Base-by-base conservation (phyloP, 2,888 invertebrate species). In the Gastrophysa polygoni region DNA sequence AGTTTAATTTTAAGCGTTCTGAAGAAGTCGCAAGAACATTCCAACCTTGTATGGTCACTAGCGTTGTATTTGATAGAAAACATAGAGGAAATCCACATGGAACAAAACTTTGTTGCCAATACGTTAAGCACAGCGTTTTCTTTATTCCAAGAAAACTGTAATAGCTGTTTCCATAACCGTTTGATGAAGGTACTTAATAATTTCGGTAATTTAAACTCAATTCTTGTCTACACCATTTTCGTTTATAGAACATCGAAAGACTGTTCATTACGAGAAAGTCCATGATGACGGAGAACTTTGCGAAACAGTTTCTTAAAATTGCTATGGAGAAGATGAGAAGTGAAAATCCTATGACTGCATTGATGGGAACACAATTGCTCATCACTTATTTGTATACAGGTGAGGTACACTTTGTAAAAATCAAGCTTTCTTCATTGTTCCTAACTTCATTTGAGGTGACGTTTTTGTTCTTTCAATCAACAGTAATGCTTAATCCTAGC, bases 341-440 rank as follows among this genome's bases (percentile, higher is more conserved):
- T 74, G 86, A 88, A 52, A 90, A 89, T 80, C 89, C 91, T 50
- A 83, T 86, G 72, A 84, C 87, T 73, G 88, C 91, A 52, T 82
- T 92, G 69, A 87, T 90, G 65, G 90, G 91, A 11, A 81, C 91
- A 67, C 91, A 91, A 77, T 83, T 93, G 59, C 85, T 93, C 71
- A 82, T 92, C 67, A 89, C 90, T 47, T 91, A 91, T 77, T 91
- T 93, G 86, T 93, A 93, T 81, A 88, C 89, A 72, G 85, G 87
- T 86, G 79, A 82, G 82, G 80, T 24, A 28, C 28, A 52, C n/a
- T n/a, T n/a, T n/a, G n/a, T n/a, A n/a, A n/a, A n/a, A n/a, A n/a
- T n/a, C n/a, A n/a, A n/a, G n/a, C n/a, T n/a, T n/a, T n/a, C n/a
- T n/a, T n/a, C n/a, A n/a, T n/a, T n/a, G n/a, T n/a, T n/a, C n/a